These are phyloP conservation scores for Lutjanus campechanus DNA, from an alignment of 2,797 vertebrate genomes.

Conservation along the genomic window DNA sequence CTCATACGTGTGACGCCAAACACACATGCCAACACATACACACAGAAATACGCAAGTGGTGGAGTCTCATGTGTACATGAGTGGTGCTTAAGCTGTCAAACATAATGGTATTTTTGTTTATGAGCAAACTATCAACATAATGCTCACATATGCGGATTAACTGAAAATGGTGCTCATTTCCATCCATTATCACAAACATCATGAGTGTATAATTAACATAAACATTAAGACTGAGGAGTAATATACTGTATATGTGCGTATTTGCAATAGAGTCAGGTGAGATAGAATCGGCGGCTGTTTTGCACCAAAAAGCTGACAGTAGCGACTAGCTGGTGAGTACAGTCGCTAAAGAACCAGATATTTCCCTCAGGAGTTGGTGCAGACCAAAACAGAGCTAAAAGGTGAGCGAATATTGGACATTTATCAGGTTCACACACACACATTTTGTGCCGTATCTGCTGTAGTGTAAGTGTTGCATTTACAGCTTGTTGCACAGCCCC, in stretches of 20 bases:
- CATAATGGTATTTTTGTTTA: constrained; percentile 7
- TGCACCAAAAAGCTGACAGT: not conserved
- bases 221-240: not conserved
- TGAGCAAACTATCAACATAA: not conserved
- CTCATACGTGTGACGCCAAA: constrained; percentile 1
- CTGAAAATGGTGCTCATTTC: not conserved
- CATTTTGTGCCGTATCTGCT: too few relatives aligned
- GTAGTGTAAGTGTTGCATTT: too few relatives aligned
- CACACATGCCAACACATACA: constrained; percentile 42
- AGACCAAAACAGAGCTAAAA: constrained; percentile 5
- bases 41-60: constrained; percentile 32
- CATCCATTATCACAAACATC: not conserved
- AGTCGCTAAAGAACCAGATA: not conserved
- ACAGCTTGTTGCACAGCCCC: too few relatives aligned
- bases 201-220: constrained; percentile 16
- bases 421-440: too few relatives aligned
- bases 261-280: not conserved
- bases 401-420: too few relatives aligned
- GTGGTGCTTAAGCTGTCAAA: not conserved
- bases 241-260: not conserved
- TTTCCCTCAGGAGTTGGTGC: not conserved
- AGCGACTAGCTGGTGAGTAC: not conserved
- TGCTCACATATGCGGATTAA: not conserved
- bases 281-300: not conserved
- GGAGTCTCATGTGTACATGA: constrained; percentile 8